phyloP scores from a whole-genome alignment of 2,113 vertebrate genomes.

The Lichenostomus cassidix region DNA sequence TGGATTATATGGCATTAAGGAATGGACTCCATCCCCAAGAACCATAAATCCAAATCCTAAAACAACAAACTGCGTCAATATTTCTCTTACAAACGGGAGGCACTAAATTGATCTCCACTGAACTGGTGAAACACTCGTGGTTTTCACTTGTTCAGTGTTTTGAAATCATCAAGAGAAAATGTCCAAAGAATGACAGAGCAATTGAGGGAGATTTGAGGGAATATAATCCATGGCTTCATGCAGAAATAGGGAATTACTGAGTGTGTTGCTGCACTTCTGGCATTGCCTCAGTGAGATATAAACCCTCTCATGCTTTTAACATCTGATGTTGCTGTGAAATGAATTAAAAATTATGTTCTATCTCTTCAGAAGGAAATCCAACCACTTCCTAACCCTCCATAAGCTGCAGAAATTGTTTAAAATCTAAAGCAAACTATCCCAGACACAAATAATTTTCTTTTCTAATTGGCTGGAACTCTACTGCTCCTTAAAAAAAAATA shows the following conservation, averaged over 20 bases:
- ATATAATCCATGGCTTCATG: neutral
- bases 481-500: neutral
- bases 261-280: neutral
- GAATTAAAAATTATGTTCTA: neutral
- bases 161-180: neutral
- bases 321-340: constrained; percentile 1
- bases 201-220: neutral
- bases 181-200: neutral
- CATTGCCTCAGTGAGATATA: neutral
- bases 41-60: constrained; percentile 7
- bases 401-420: constrained; percentile 4
- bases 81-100: neutral
- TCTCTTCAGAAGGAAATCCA: constrained; percentile 37
- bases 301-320: neutral
- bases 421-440: constrained; percentile 3
- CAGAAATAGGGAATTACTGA: neutral
- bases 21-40: neutral
- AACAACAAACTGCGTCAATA: neutral
- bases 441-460: constrained; percentile 35
- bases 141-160: neutral
- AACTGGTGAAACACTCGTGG: neutral
- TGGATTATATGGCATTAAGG: neutral
- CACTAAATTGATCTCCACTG: neutral
- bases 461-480: constrained; percentile 18
- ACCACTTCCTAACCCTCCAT: neutral